These are phyloP conservation scores for Norana najaformis DNA, from an alignment of 2,888 invertebrate species.

Conservation along the genomic window DNA sequence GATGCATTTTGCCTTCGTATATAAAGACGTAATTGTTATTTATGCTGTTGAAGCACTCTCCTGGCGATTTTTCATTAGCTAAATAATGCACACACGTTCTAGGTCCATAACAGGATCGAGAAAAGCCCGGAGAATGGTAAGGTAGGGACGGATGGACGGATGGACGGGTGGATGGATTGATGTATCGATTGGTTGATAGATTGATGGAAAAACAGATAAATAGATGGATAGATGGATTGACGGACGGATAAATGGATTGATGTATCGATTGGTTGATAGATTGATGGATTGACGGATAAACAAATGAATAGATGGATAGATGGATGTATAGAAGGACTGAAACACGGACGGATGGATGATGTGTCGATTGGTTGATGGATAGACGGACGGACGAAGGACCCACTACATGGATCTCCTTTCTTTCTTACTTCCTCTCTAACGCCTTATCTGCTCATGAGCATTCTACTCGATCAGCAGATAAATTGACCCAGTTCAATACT, in stretches of 20 bases:
- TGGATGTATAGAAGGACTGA: not conserved
- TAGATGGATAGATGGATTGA: not conserved
- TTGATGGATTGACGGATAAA: not conserved
- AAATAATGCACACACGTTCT: no score
- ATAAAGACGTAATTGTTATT: no score
- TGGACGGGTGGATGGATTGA: not conserved
- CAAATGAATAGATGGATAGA: not conserved
- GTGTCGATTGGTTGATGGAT: not conserved
- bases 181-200: not conserved
- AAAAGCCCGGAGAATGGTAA: not conserved
- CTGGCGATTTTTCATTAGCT: not conserved
- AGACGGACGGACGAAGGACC: not conserved
- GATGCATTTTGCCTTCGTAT: no score
- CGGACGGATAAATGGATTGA: no score
- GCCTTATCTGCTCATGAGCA: not conserved
- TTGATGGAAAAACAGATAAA: no score
- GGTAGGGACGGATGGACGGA: not conserved
- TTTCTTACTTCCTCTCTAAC: not conserved
- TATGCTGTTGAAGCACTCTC: not conserved
- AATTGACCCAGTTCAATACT: not conserved
- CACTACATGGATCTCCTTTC: not conserved
- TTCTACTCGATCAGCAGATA: not conserved
- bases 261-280: no score
- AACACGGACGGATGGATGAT: not conserved
- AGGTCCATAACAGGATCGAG: no score